phyloP scores from a whole-genome alignment of 64 coral and sea anemone genomes.

The Montipora foliosa region DNA sequence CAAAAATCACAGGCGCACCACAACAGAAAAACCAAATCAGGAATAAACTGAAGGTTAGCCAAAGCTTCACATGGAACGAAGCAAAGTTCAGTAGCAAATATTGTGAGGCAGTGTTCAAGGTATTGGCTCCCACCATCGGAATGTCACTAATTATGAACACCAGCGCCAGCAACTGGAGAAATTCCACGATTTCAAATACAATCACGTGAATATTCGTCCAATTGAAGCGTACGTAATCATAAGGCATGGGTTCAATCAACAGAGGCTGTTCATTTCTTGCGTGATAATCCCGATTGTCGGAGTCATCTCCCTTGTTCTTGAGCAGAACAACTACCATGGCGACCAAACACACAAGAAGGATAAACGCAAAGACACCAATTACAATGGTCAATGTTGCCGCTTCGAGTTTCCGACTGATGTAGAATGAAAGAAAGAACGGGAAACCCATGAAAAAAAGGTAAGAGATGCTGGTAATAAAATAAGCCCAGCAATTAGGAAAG shows the following conservation, averaged over 20 bases:
- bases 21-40: slow-evolving; percentile 92
- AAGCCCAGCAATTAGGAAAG: slow-evolving; percentile 46
- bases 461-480: slow-evolving; percentile 68
- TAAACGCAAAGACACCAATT: slow-evolving; percentile 79
- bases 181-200: slow-evolving; percentile 93
- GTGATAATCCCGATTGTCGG: slow-evolving; percentile 8
- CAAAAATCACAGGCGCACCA: slow-evolving; percentile 95
- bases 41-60: slow-evolving; percentile 78
- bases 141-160: slow-evolving; percentile 79
- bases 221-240: slow-evolving; percentile 96
- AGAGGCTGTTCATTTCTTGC: neutral
- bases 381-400: slow-evolving; percentile 48
- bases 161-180: slow-evolving; percentile 88
- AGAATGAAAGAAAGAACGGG: slow-evolving; percentile 86
- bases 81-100: slow-evolving; percentile 94
- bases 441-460: slow-evolving; percentile 85
- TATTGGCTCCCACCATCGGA: slow-evolving; percentile 79
- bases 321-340: slow-evolving; percentile 69
- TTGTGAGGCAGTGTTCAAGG: slow-evolving; percentile 64
- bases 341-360: slow-evolving; percentile 65
- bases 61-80: slow-evolving; percentile 90
- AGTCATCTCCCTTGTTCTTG: neutral
- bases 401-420: slow-evolving; percentile 45
- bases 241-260: slow-evolving; percentile 73
- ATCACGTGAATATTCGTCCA: slow-evolving; percentile 92